These are phyloP conservation scores for Syndactyla subalaris DNA, from an alignment of 2,797 vertebrate genomes.

Conservation along the genomic window DNA sequence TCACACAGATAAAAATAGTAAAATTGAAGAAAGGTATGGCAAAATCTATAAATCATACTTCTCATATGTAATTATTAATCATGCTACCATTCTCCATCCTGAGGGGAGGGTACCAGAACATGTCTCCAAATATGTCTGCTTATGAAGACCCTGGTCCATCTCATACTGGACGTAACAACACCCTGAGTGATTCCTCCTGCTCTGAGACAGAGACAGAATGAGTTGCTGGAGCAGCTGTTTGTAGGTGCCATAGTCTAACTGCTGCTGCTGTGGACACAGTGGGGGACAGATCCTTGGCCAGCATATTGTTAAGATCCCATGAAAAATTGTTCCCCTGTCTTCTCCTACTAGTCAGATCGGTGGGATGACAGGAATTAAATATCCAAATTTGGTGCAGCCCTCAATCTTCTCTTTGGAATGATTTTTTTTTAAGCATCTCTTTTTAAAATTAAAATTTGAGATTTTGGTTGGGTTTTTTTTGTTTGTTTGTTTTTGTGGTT, in stretches of 20 bases:
- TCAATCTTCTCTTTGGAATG: background rate
- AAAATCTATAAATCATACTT: background rate
- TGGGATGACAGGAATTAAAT: background rate
- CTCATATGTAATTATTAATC: background rate
- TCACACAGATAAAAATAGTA: constrained; percentile 30
- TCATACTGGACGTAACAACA: background rate
- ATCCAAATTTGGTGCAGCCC: background rate
- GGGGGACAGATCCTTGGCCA: background rate
- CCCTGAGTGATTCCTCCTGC: background rate
- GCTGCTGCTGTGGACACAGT: background rate
- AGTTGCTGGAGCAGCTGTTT: background rate
- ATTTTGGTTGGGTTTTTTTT: background rate
- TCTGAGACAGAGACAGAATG: background rate
- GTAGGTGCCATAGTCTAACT: background rate
- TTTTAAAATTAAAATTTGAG: background rate
- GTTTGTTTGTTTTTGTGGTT: no score
- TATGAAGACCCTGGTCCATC: background rate
- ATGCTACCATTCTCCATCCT: background rate
- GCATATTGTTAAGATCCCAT: background rate
- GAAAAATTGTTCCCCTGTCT: background rate
- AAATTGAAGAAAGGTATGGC: constrained; percentile 70
- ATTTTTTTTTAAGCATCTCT: background rate
- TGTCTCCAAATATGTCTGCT: background rate
- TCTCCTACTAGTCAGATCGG: background rate
- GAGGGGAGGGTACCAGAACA: background rate